phyloP scores from a whole-genome alignment of 2,888 invertebrate genomes.

The Galerucella calmariensis region DNA sequence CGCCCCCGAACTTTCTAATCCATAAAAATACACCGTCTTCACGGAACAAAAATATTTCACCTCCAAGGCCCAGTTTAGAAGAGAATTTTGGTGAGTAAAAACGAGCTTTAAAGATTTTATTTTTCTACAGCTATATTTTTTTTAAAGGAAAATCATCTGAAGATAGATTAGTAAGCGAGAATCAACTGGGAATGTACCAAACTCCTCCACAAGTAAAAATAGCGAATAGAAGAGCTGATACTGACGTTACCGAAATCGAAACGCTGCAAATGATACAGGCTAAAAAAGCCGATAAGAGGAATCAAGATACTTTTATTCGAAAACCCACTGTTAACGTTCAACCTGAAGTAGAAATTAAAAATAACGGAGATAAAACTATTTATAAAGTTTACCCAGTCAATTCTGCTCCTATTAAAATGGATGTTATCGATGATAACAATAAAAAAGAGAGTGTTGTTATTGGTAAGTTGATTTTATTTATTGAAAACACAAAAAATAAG shows the following conservation, averaged over 20 bases:
- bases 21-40: constrained; percentile 63
- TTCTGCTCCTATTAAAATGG: constrained; percentile 66
- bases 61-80: constrained; percentile 40
- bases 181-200: constrained; percentile 58
- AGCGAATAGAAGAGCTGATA: constrained; percentile 63
- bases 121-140: not conserved
- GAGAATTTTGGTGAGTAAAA: constrained; percentile 24
- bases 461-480: constrained; percentile 48
- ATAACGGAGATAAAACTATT: constrained; percentile 61
- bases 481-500: not conserved
- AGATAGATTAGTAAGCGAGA: constrained; percentile 55
- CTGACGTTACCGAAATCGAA: constrained; percentile 70
- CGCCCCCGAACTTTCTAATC: constrained; percentile 57
- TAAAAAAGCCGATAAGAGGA: constrained; percentile 62
- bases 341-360: constrained; percentile 46
- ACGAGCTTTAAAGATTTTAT: not conserved
- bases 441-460: constrained; percentile 69
- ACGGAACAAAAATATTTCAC: constrained; percentile 63
- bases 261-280: constrained; percentile 78
- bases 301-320: constrained; percentile 46
- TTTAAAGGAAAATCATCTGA: constrained; percentile 44
- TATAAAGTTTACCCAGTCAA: constrained; percentile 73
- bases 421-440: constrained; percentile 62
- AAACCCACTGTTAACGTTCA: constrained; percentile 43
- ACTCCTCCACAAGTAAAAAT: constrained; percentile 64